Evolutionary conservation across 1,140 invertebrate species (phyloP).

Genomic region (Laupala kohalensis): DNA sequence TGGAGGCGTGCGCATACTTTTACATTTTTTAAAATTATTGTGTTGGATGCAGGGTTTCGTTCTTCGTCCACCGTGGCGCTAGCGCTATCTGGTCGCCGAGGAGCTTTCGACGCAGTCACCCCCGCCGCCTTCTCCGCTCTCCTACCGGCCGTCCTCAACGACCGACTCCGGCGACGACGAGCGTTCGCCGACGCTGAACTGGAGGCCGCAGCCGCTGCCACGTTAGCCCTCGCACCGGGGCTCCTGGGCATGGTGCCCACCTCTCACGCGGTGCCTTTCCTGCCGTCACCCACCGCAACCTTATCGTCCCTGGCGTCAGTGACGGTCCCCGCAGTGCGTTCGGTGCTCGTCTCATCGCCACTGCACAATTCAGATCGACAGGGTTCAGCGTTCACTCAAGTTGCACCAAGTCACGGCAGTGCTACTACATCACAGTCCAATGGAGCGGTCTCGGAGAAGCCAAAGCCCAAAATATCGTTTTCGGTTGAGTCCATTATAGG

Average conservation of each 20-base stretch:
- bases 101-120: too few species aligned
- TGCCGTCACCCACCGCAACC: neutral
- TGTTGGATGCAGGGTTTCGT: neutral
- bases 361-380: too few species aligned
- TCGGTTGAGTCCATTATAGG: slow-evolving; percentile 23
- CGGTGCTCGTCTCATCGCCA: neutral
- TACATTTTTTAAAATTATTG: too few species aligned
- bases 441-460: neutral
- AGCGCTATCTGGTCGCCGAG: too few species aligned
- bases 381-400: too few species aligned
- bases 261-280: too few species aligned
- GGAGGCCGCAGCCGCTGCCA: slow-evolving; percentile 25
- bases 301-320: neutral
- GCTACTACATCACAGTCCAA: neutral
- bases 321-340: neutral
- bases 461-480: slow-evolving; percentile 21
- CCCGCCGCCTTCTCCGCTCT: too few species aligned
- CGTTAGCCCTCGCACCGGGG: neutral
- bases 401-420: neutral
- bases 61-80: too few species aligned
- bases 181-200: slow-evolving; percentile 35
- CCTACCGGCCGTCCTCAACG: slow-evolving; percentile 24
- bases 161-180: slow-evolving; percentile 31
- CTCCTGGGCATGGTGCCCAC: too few species aligned
- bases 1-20: too few species aligned